Evolutionary conservation across 2,113 vertebrate species (phyloP), one percentile per base, ranked within the genome.

Genomic region (Hirundichthys speculiger): DNA sequence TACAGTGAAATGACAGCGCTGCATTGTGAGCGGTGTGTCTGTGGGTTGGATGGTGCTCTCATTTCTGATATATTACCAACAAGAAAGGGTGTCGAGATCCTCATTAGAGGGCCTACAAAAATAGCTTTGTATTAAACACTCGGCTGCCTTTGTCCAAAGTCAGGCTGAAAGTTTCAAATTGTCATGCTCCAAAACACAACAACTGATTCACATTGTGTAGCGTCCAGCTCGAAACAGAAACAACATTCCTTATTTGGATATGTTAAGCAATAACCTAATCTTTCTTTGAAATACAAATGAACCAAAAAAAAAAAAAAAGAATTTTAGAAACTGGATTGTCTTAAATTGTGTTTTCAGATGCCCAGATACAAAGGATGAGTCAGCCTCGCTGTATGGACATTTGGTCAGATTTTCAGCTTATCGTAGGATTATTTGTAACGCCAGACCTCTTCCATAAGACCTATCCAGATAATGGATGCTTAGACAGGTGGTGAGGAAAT

Each of bases 401-500:
- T 74, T 58, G 70, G 81, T 46, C 82, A 79, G 85, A 86, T 85
- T 85, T 80, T 77, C 62, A 82, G 77, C 58, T 90, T 84, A 89
- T 61, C 47, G 42, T 41, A 25, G 75, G 85, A 89, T 89, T 88
- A 87, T 80, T 73, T 38, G 40, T 74, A 80, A 75, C 67, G 66
- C 46, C 54, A 64, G 67, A 73, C 54, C 47, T 80, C 79, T 73
- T 68, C 71, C 38, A 15, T 67, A 66, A 82, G 53, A 82, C 51
- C 45, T 69, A 72, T 71, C 74, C 20, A 69, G 80, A 80, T 84
- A 85, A 90, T 80, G 57, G 49, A 64, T 43, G 19, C 45, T 34
- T 59, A 59, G 61, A 86, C 88, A 80, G 83, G 56, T 81, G 77
- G 70, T 45, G 16, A 46, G 56, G 48, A 78, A 65, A 61, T 57